Base-by-base conservation (phyloP, 2,113 vertebrate species). In the Salvelinus alpinus region DNA sequence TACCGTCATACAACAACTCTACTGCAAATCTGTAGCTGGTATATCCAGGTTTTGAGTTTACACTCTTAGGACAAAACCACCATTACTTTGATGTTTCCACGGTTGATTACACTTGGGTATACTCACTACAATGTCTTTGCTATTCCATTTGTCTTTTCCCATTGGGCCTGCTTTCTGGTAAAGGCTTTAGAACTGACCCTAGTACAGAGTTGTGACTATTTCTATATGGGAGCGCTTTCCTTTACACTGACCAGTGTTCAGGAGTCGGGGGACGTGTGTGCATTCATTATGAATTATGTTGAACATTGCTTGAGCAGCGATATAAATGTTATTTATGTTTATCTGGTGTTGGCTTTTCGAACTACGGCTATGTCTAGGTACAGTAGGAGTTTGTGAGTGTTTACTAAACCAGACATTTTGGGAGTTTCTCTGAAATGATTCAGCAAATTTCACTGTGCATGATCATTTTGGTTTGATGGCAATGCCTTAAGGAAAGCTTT, bases 401-500 rank as follows among this genome's bases (percentile, higher is more conserved):
- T 60, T 60, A 20, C n/a, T 9, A 11, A 44, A 44, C 38, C 25
- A 64, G 22, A 64, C 22, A 24, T 14, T 64, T 12, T 64, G 62
- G 20, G 22, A 25, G 27, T 27, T 66, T 29, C 16, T 25, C 27
- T 66, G 2, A 66, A 66, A 16, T 31, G 0, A 64, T 64, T 64
- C 22, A 13, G 62, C 62, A 64, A 64, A 64, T 64, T 66, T 38
- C 66, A 68, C 16, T 68, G 65, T 68, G 27, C 29, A 20, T 66
- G 2, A 27, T 66, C 16, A 16, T 14, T 14, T 68, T 68, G 29
- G 16, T 20, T 68, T 68, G 29, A 31, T 18, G 44, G 25, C n/a
- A 70, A 70, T 24, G 68, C 68, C 68, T 70, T 70, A 70, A 70
- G 9, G 20, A 70, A 70, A 48, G 38, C n/a, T 8, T 38, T 31